A percentile compares a stretch with the other conserved stretches of the same genome.
phyloP scores from a whole-genome alignment of 2,888 invertebrate species.

The Eilema caniola region DNA sequence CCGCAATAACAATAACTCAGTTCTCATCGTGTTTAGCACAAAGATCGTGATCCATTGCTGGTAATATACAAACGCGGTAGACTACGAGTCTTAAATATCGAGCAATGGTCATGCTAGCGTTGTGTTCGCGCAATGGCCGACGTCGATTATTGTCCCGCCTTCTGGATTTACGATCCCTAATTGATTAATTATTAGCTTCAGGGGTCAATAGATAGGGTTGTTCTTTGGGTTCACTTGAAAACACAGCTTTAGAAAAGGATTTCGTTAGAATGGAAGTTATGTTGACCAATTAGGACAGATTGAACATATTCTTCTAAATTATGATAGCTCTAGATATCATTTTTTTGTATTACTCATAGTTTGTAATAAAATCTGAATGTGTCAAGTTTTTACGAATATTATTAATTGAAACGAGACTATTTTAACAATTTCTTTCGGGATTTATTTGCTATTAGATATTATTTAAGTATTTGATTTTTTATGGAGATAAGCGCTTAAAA shows the following conservation, averaged over 20 bases:
- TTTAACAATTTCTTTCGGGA: no score
- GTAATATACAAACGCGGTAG: conserved; percentile 12
- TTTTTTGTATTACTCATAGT: no score
- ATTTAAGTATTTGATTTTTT: no score
- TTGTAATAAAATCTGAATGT: no score
- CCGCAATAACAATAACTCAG: conserved; percentile 26
- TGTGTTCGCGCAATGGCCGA: conserved; percentile 21
- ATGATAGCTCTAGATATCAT: neutral
- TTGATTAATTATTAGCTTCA: conserved; percentile 54
- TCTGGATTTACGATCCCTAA: conserved; percentile 51
- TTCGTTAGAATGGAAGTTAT: neutral
- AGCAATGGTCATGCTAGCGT: conserved; percentile 34
- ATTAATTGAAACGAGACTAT: no score
- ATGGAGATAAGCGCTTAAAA: no score
- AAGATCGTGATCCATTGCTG: conserved; percentile 30
- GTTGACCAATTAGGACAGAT: neutral
- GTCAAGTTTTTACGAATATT: no score
- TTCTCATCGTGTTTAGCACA: conserved; percentile 17
- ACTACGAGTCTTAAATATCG: conserved; percentile 25
- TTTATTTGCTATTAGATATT: no score
- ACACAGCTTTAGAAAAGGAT: conserved; percentile 5
- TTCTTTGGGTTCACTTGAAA: conserved; percentile 20
- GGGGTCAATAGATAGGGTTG: conserved; percentile 30
- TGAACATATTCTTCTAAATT: neutral
- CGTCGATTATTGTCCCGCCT: conserved; percentile 37